A percentile compares a stretch with the other conserved stretches of the same genome.
phyloP scores from a whole-genome alignment of 2,113 vertebrate genomes.

The Osmerus eperlanus region DNA sequence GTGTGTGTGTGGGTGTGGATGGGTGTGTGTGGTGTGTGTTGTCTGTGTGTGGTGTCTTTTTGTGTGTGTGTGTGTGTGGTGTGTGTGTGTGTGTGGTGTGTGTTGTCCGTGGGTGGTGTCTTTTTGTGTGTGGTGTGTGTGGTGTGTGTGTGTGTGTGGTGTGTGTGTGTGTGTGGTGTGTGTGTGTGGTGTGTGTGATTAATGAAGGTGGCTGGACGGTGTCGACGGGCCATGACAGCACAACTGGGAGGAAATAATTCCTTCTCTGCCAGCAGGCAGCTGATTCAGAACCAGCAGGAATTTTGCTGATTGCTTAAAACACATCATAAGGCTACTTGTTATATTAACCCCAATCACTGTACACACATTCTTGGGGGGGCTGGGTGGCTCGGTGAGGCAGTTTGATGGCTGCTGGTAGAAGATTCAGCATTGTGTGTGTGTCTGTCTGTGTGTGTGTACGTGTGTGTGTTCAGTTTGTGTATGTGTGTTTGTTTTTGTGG shows the following conservation, averaged over 20 bases:
- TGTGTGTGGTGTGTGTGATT: constrained; percentile 48
- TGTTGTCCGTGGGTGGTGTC: neutral
- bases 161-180: neutral
- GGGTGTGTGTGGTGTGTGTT: too few species aligned
- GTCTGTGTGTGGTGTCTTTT: too few species aligned
- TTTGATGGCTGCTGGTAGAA: neutral
- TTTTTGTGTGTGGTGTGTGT: neutral
- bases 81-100: neutral
- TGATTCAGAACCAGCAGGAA: constrained; percentile 56
- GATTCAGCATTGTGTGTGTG: neutral
- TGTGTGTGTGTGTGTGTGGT: neutral
- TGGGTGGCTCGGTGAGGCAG: neutral
- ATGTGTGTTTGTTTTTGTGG: neutral
- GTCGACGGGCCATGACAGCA: constrained; percentile 61
- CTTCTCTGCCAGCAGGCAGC: constrained; percentile 40
- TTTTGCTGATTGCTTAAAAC: constrained; percentile 60
- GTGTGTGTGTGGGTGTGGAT: too few species aligned
- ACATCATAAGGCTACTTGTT: constrained; percentile 3
- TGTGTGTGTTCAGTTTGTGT: neutral
- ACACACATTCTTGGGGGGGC: neutral
- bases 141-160: neutral
- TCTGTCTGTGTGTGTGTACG: neutral
- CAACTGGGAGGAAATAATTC: constrained; percentile 57
- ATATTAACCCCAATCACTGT: constrained; percentile 23
- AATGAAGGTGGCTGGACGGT: constrained; percentile 54